A percentile compares a stretch with the other conserved stretches of the same genome.
These are phyloP conservation scores for Gambusia yucatana DNA, from an alignment of 2,797 vertebrate genomes.

Conservation along the genomic window DNA sequence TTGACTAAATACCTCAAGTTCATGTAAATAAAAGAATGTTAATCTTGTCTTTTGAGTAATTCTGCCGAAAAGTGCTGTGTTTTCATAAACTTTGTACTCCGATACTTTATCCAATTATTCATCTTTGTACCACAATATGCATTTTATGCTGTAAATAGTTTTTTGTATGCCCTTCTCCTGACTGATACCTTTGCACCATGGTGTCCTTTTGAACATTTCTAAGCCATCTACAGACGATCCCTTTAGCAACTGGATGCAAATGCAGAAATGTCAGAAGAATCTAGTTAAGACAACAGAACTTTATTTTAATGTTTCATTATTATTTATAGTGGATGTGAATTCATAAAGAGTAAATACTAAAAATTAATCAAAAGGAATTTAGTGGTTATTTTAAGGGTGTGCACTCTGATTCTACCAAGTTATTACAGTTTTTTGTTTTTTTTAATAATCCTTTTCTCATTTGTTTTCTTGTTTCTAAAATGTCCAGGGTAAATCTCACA, in stretches of 20 bases:
- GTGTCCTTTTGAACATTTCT: not conserved
- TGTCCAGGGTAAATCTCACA: not conserved
- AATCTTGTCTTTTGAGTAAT: not conserved
- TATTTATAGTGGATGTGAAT: not conserved
- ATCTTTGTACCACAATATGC: not conserved
- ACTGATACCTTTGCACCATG: not conserved
- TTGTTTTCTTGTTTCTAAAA: not conserved
- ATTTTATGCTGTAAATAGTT: not conserved
- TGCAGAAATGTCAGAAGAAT: not conserved
- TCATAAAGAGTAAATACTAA: not conserved
- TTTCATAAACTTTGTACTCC: not conserved
- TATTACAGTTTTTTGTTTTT: not conserved
- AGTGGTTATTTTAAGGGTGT: not conserved
- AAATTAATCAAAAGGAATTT: not conserved
- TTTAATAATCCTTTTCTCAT: not conserved
- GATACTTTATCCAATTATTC: not conserved
- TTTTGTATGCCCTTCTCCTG: not conserved
- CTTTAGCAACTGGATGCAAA: not conserved
- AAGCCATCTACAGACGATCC: not conserved
- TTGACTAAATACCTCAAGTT: not conserved
- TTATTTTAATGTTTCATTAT: not conserved
- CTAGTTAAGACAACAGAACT: not conserved
- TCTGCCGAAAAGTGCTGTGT: not conserved
- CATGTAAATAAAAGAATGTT: not conserved
- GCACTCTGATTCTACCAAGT: not conserved